Evolutionary conservation across 2,888 invertebrate genomes (phyloP), one percentile per base, ranked within the genome.

Genomic region (Argynnis bischoffii): DNA sequence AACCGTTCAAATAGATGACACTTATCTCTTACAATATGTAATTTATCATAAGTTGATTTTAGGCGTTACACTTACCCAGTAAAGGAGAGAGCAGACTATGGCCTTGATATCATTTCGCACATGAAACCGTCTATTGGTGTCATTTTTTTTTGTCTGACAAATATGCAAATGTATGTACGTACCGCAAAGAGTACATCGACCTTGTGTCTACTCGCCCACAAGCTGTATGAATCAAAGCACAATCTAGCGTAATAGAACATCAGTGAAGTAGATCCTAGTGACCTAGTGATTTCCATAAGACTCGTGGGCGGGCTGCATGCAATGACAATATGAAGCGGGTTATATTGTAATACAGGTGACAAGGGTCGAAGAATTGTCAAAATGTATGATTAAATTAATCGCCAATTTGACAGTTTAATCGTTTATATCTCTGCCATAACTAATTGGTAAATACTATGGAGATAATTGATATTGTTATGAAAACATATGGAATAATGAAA

Each of bases 1-100:
- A 90, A 87, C 85, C 89, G 89, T 89, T 90, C 89, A 87, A 85
- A 82, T 79, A 82, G 75, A 79, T 81, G 81, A 87, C 86, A 90
- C 89, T 88, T 90, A 91, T 90, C 91, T 85, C 81, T 79, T 79
- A 92, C 91, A 92, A 91, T 92, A 85, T 88, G 80, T 86, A 86
- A 92, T 92, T 89, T 90, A 92, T 92, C 92, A 90, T 88, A 77
- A 79, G 85, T 87, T 85, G 84, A 87, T 88, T 89, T 89, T 85
- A 84, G 84, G 81, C 86, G 92, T 89, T 92, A 92, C 88, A 92
- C 90, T 92, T 89, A 92, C 92, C 92, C 81, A 91, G 86, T 90
- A 89, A 90, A 81, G 83, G 89, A 89, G 90, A 90, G 90, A 86
- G 87, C 85, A 80, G 83, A 73, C 79, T 72, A 69, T 89, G 90